Base-by-base conservation (phyloP, 2,113 vertebrate genomes). In the Hirundichthys speculiger region DNA sequence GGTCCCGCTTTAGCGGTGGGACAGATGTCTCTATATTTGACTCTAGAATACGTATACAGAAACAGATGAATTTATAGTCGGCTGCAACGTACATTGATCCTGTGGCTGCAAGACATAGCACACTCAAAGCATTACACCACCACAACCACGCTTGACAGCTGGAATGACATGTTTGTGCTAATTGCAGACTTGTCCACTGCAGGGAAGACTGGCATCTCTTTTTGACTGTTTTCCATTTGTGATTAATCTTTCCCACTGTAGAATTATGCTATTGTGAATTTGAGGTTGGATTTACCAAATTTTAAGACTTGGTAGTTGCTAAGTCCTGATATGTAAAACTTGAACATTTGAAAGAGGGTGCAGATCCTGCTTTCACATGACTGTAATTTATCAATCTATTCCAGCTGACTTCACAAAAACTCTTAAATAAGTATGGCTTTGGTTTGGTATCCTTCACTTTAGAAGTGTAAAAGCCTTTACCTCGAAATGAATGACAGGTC, bases 401-500 rank as follows among this genome's bases (percentile, higher is more conserved):
- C 9, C 15, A 47, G 38, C 24, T 64, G 21, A 46, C 14, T 46
- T 52, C 41, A n/a, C 2, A 51, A 3, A 43, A 13, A 10, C 60
- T 34, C n/a, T 25, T 7, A n/a, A 16, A 42, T 14, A 62, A 57
- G 34, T 22, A 12, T 4, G 30, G 3, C 27, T 10, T 13, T 25
- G 18, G 10, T 30, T 20, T 43, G 49, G 18, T 64, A 22, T 15
- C 47, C 52, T 58, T 55, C 67, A 11, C 20, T 58, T 13, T 53
- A 45, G 13, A 13, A 4, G 30, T 34, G 9, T 59, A 42, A 13
- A 71, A 48, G 45, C 77, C 59, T 71, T 72, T 58, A 59, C 47
- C 54, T 73, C 11, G n/a, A 34, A 51, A 25, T 58, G 78, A 68
- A 20, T 30, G 64, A 41, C 72, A 62, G 51, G 1, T 22, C n/a